Percentiles rank a stretch among this genome's conserved stretches.
Evolutionary conservation across 2,113 vertebrate genomes (phyloP).

Genomic region (Connochaetes taurinus): DNA sequence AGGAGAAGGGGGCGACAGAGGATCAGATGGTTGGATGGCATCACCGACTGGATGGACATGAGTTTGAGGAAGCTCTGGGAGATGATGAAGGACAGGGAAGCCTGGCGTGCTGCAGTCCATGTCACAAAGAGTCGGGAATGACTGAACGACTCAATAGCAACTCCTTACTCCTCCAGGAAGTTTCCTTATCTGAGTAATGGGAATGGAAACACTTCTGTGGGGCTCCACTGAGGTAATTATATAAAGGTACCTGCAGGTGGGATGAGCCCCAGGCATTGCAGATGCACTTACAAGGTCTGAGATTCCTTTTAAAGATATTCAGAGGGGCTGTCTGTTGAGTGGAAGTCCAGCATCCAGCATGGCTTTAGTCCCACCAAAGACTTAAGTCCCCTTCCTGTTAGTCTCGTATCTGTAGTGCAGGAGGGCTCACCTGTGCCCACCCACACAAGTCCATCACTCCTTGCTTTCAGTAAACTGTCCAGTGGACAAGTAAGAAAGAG

Average conservation of each 20-base stretch:
- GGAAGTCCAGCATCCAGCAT: accelerated
- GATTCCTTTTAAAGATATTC: not conserved
- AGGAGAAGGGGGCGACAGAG: not conserved
- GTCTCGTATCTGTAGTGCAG: not conserved
- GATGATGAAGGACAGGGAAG: not conserved
- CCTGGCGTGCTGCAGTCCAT: not conserved
- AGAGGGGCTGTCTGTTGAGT: not conserved
- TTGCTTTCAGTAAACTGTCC: not conserved
- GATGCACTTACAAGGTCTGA: not conserved
- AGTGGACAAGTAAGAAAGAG: not conserved
- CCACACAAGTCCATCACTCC: too few species aligned
- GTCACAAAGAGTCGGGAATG: not conserved
- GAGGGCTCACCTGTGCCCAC: accelerated
- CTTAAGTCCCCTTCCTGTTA: not conserved
- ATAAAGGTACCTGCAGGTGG: not conserved
- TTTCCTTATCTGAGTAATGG: not conserved
- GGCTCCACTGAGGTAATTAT: not conserved
- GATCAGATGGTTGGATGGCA: not conserved
- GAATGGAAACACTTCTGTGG: not conserved
- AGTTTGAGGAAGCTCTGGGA: not conserved
- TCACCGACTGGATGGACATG: not conserved
- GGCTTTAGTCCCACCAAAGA: not conserved
- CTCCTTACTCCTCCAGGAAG: not conserved
- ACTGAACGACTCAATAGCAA: not conserved
- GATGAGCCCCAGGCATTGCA: not conserved